Conservation (phyloP, 2,113 vertebrate species). For the Leuciscus idus region DNA sequence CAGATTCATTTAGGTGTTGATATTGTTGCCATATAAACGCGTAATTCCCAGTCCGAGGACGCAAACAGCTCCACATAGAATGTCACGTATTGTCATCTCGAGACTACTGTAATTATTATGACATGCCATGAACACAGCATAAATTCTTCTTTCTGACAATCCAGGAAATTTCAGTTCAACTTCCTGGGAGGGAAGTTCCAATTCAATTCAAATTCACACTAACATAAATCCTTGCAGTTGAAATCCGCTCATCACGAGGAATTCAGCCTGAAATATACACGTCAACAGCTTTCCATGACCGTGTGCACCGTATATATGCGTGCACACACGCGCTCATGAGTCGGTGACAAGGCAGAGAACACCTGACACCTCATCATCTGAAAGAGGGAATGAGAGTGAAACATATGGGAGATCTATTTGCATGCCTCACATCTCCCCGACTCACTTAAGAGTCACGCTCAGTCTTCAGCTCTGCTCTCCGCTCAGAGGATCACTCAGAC, state of each 20-base stretch:
- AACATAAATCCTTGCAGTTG: not conserved
- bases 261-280: not conserved
- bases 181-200: not conserved
- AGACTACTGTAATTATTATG: too few relatives aligned
- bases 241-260: not conserved
- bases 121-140: too few relatives aligned
- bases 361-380: slow-evolving; percentile 32
- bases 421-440: slow-evolving; percentile 37
- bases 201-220: not conserved
- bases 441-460: slow-evolving; percentile 35
- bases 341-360: not conserved
- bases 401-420: slow-evolving; percentile 40
- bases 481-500: slow-evolving; percentile 45
- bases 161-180: not conserved
- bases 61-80: too few relatives aligned
- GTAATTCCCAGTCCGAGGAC: too few relatives aligned
- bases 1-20: too few relatives aligned
- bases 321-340: too few relatives aligned
- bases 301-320: not conserved
- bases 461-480: slow-evolving; percentile 31
- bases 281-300: not conserved
- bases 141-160: not conserved
- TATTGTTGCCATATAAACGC: too few relatives aligned
- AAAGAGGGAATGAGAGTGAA: not conserved
- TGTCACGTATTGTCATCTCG: too few relatives aligned